Conservation (phyloP, 2,113 vertebrate species). For the Pteruthius melanotis region DNA sequence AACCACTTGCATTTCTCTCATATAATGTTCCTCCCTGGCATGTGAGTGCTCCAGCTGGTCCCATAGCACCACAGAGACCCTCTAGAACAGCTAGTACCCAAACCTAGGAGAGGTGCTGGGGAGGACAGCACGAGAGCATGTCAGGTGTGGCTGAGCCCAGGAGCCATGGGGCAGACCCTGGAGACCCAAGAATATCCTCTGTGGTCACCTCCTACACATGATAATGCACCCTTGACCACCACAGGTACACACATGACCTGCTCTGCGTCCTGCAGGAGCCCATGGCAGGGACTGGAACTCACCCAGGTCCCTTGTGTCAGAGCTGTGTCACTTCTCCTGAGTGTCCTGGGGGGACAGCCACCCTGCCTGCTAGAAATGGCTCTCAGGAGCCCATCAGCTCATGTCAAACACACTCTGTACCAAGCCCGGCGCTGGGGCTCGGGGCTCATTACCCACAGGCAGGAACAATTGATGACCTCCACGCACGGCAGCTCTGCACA, state of each 20-base stretch:
- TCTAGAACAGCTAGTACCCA: not conserved
- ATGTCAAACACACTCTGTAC: not conserved
- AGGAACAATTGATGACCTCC: not conserved
- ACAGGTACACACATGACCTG: not conserved
- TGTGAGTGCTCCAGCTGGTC: not conserved
- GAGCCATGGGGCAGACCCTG: not conserved
- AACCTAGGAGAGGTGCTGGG: not conserved
- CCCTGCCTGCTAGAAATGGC: not conserved
- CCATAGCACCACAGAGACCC: not conserved
- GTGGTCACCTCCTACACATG: not conserved
- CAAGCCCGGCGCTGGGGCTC: rapidly evolving
- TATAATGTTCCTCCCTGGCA: not conserved
- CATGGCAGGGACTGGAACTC: not conserved
- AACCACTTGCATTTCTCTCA: not conserved
- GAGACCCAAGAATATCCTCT: not conserved
- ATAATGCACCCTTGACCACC: rapidly evolving
- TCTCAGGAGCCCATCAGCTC: not conserved
- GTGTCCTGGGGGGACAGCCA: rapidly evolving
- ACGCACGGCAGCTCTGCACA: not conserved
- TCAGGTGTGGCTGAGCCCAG: not conserved
- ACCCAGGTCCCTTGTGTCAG: not conserved
- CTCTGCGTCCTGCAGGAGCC: not conserved
- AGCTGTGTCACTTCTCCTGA: not conserved
- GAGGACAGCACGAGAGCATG: rapidly evolving
- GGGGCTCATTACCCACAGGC: rapidly evolving